phyloP scores from a whole-genome alignment of 2,888 invertebrate species.

The Tetrapedia diversipes region DNA sequence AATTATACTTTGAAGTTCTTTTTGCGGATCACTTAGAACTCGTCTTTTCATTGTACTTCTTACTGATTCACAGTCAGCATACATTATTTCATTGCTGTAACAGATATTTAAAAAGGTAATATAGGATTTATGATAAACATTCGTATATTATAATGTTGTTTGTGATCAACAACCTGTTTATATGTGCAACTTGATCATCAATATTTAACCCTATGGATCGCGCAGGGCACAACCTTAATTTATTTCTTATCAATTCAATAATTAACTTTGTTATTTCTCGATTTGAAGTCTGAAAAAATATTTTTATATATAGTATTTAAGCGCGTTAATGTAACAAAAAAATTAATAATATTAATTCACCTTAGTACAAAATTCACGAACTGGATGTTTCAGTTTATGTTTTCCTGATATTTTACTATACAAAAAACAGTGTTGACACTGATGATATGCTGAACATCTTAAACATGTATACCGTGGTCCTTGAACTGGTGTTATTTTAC shows the following conservation, averaged over 20 bases:
- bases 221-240: slow-evolving; percentile 79
- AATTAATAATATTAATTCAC: slow-evolving; percentile 72
- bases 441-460: slow-evolving; percentile 87
- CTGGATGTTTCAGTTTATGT: slow-evolving; percentile 87
- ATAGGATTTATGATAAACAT: background rate
- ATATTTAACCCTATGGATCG: slow-evolving; percentile 70
- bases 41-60: slow-evolving; percentile 77
- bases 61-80: slow-evolving; percentile 74
- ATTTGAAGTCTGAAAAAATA: slow-evolving; percentile 75
- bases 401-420: slow-evolving; percentile 85
- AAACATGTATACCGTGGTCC: slow-evolving; percentile 87
- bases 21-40: slow-evolving; percentile 84
- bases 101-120: slow-evolving; percentile 15
- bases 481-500: slow-evolving; percentile 85
- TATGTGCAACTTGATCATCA: slow-evolving; percentile 70
- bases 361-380: slow-evolving; percentile 86
- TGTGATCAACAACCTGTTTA: slow-evolving; percentile 60
- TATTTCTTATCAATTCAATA: slow-evolving; percentile 80
- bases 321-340: background rate
- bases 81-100: slow-evolving; percentile 72
- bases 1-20: slow-evolving; percentile 88
- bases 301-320: background rate
- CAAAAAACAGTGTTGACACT: slow-evolving; percentile 89
- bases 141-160: slow-evolving; percentile 30
- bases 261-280: slow-evolving; percentile 79